phyloP scores from a whole-genome alignment of 64 coral and sea anemone species.

The Dendronephthya gigantea region DNA sequence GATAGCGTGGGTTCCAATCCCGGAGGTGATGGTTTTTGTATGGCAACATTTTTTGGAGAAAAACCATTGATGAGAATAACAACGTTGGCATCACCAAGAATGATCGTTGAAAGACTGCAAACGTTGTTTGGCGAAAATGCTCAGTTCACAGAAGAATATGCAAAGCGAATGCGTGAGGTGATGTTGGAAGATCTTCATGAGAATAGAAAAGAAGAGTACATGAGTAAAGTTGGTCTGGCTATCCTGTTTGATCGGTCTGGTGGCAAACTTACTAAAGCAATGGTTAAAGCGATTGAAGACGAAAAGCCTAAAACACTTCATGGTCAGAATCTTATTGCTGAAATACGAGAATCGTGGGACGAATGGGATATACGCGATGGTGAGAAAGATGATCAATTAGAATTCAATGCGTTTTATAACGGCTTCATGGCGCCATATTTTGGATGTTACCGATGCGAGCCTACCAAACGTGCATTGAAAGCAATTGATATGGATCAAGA shows the following conservation, averaged over 20 bases:
- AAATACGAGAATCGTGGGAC: conserved; percentile 39
- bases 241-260: conserved; percentile 31
- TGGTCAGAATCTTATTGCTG: conserved; percentile 5
- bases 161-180: neutral
- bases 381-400: neutral
- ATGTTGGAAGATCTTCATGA: conserved; percentile 19
- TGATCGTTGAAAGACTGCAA: conserved; percentile 2
- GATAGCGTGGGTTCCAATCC: neutral
- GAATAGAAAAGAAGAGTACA: conserved; percentile 33
- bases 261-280: neutral
- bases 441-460: conserved; percentile 51
- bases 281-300: neutral
- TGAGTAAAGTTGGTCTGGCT: conserved; percentile 19
- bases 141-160: conserved; percentile 26
- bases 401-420: neutral
- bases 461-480: conserved; percentile 38
- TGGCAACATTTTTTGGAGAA: conserved; percentile 31
- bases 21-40: conserved; percentile 4
- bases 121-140: conserved; percentile 18
- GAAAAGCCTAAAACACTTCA: neutral
- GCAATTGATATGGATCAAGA: conserved; percentile 63
- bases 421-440: conserved; percentile 46
- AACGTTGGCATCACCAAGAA: neutral
- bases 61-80: neutral
- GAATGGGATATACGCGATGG: conserved; percentile 41